A percentile compares a stretch with the other conserved stretches of the same genome.
phyloP scores from a whole-genome alignment of 2,113 vertebrate genomes.

The Tragelaphus imberbis region DNA sequence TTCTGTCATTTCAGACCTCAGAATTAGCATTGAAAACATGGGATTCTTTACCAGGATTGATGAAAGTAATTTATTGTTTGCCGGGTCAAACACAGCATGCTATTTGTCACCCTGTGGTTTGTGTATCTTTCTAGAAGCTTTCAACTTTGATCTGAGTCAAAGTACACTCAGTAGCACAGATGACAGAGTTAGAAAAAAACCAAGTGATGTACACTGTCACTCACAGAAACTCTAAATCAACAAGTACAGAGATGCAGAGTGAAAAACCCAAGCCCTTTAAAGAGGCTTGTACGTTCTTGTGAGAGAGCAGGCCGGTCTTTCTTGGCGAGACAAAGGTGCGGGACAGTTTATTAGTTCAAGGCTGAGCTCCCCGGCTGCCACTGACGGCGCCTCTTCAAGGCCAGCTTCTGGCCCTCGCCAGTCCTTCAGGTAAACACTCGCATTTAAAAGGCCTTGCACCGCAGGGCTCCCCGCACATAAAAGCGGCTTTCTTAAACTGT shows the following conservation, averaged over 20 bases:
- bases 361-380: constrained; percentile 87
- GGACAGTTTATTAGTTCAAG: constrained; percentile 93
- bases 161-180: constrained; percentile 88
- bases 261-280: constrained; percentile 83
- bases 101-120: constrained; percentile 87
- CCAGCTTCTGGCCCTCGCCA: constrained; percentile 86
- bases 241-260: constrained; percentile 84
- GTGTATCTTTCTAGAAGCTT: constrained; percentile 89
- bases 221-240: constrained; percentile 89
- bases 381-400: constrained; percentile 88
- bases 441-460: constrained; percentile 86
- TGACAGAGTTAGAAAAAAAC: constrained; percentile 81
- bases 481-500: constrained; percentile 96
- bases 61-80: constrained; percentile 95
- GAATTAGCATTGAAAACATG: constrained; percentile 82
- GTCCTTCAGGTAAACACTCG: constrained; percentile 93
- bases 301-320: constrained; percentile 87
- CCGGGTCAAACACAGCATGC: constrained; percentile 85
- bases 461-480: constrained; percentile 84
- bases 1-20: constrained; percentile 79
- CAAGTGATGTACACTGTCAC: constrained; percentile 88
- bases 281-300: constrained; percentile 93
- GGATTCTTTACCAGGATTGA: constrained; percentile 85
- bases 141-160: constrained; percentile 90
- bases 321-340: constrained; percentile 92